These are phyloP conservation scores for Luscinia megarhynchos DNA, from an alignment of 2,797 vertebrate species.

Conservation along the genomic window DNA sequence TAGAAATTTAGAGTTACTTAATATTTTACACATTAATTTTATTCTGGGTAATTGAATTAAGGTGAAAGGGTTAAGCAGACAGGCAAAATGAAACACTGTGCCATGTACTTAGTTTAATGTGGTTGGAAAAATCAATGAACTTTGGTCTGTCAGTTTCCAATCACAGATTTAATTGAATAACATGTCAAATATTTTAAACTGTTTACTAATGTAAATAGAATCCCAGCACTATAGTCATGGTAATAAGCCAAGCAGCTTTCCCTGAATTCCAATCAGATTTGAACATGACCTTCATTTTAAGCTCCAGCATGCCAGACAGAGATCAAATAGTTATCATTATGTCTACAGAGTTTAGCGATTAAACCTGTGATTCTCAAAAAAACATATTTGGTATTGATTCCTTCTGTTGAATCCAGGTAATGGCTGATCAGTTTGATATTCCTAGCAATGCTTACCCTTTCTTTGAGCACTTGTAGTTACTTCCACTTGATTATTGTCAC, in stretches of 20 bases:
- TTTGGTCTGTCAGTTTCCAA: conserved; percentile 62
- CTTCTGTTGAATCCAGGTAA: not conserved
- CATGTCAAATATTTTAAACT: conserved; percentile 66
- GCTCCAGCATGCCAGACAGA: not conserved
- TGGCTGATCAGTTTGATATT: not conserved
- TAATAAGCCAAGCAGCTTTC: conserved; percentile 47
- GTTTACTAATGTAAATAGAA: conserved; percentile 63
- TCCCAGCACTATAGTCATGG: conserved; percentile 13
- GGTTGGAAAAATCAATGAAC: conserved; percentile 61
- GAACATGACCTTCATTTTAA: conserved; percentile 54
- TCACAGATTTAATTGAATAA: conserved; percentile 69
- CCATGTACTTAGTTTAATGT: conserved; percentile 54
- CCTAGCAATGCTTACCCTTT: not conserved
- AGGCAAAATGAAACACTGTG: conserved; percentile 56
- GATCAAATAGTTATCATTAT: not conserved
- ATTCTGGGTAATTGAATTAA: conserved; percentile 34
- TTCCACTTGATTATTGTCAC: not conserved
- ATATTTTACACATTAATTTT: conserved; percentile 55
- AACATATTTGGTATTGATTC: not conserved
- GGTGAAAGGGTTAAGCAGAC: conserved; percentile 58
- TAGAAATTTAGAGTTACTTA: conserved; percentile 50
- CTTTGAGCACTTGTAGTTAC: not conserved
- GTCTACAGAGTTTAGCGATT: not conserved
- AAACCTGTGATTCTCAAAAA: not conserved
- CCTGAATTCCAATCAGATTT: conserved; percentile 50